Conservation (phyloP, 2,113 vertebrate genomes). For the Meles meles region DNA sequence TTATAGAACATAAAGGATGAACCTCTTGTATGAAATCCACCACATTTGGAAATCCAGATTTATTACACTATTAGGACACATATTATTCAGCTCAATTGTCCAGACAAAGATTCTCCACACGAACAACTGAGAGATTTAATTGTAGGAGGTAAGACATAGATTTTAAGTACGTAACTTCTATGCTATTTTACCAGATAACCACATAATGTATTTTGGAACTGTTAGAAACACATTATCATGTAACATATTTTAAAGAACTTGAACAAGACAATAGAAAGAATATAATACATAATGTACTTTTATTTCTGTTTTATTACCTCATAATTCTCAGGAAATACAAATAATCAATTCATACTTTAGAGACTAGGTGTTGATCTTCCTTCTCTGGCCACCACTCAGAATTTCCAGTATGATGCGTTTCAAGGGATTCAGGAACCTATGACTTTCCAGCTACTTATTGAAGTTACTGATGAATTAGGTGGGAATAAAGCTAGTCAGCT, state of each 20-base stretch:
- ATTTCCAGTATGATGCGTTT: conserved; percentile 71
- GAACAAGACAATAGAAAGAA: neutral
- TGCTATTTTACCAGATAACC: neutral
- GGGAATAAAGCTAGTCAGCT: conserved; percentile 63
- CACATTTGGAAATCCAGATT: conserved; percentile 64
- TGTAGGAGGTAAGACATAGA: conserved; percentile 57
- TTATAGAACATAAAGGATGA: conserved; percentile 65
- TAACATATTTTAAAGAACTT: neutral
- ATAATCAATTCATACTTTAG: conserved; percentile 69
- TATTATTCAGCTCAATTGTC: conserved; percentile 66
- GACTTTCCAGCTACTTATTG: conserved; percentile 67
- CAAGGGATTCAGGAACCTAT: conserved; percentile 41
- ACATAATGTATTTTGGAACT: neutral
- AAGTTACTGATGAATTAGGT: conserved; percentile 77
- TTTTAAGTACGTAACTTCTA: neutral
- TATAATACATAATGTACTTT: neutral
- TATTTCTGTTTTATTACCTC: conserved; percentile 56
- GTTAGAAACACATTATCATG: neutral
- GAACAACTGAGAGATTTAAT: conserved; percentile 65
- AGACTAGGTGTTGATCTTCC: conserved; percentile 54
- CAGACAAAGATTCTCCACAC: conserved; percentile 68
- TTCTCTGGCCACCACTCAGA: conserved; percentile 58
- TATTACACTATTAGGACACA: conserved; percentile 31
- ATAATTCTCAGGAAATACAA: conserved; percentile 74
- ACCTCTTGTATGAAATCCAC: conserved; percentile 23